phyloP scores from a whole-genome alignment of 2,888 invertebrate species.

The Hylaea fasciaria region DNA sequence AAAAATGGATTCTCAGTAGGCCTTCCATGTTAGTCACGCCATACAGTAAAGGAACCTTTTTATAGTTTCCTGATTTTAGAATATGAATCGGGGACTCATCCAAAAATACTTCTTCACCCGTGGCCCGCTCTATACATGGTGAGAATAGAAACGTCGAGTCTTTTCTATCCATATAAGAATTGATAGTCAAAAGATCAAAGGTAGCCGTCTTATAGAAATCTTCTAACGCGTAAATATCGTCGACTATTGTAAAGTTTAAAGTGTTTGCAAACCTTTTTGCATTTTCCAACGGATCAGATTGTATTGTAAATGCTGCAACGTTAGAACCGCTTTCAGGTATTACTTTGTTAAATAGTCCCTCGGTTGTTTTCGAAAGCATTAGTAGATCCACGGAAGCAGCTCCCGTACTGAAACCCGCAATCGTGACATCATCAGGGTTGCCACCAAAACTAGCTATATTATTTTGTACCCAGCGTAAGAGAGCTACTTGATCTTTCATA shows the following conservation, averaged over 20 bases:
- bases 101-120: slow-evolving; percentile 39
- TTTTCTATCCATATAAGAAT: slow-evolving; percentile 34
- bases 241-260: slow-evolving; percentile 47
- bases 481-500: slow-evolving; percentile 65
- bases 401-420: slow-evolving; percentile 60
- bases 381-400: slow-evolving; percentile 54
- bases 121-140: slow-evolving; percentile 14
- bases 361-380: slow-evolving; percentile 51
- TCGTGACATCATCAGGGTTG: slow-evolving; percentile 58
- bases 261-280: slow-evolving; percentile 50
- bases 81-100: slow-evolving; percentile 47
- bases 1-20: slow-evolving; percentile 35
- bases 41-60: slow-evolving; percentile 43
- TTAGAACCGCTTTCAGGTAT: slow-evolving; percentile 60
- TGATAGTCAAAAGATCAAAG: slow-evolving; percentile 44
- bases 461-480: slow-evolving; percentile 58
- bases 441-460: slow-evolving; percentile 62
- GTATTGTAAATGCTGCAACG: slow-evolving; percentile 45
- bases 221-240: slow-evolving; percentile 55
- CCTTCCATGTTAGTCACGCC: slow-evolving; percentile 53
- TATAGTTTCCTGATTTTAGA: slow-evolving; percentile 42
- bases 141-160: slow-evolving; percentile 11
- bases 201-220: slow-evolving; percentile 55
- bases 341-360: slow-evolving; percentile 59
- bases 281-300: slow-evolving; percentile 54